These are phyloP conservation scores for Distichodus sexfasciatus DNA, from an alignment of 2,797 vertebrate genomes.

Conservation along the genomic window DNA sequence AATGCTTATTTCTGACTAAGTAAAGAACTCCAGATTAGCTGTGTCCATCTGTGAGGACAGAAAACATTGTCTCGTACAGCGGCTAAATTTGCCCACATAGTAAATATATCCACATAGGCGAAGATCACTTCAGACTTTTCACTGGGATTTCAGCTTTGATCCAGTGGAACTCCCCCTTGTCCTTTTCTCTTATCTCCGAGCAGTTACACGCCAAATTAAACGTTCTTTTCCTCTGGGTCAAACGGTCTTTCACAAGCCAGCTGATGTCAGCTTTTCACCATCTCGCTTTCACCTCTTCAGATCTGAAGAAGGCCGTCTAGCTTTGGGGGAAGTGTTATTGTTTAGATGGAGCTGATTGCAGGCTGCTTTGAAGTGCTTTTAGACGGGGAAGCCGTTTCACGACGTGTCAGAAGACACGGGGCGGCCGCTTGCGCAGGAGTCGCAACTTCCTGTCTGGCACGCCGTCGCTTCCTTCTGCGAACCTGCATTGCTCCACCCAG, in stretches of 20 bases:
- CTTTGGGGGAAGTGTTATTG: not conserved
- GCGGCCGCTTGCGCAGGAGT: not conserved
- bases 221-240: constrained; percentile 11
- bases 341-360: not conserved
- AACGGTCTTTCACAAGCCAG: not conserved
- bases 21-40: no score
- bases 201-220: not conserved
- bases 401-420: not conserved
- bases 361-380: not conserved
- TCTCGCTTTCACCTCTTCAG: not conserved
- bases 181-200: not conserved
- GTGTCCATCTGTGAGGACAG: no score
- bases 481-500: not conserved
- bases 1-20: no score
- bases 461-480: not conserved
- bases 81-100: no score
- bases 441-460: not conserved
- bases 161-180: not conserved
- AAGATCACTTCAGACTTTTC: no score
- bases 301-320: not conserved
- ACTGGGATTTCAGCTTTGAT: not conserved
- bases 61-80: no score
- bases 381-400: not conserved
- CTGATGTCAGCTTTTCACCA: not conserved
- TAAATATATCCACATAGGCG: no score